These are phyloP conservation scores for Esperia sulphurella DNA, from an alignment of 2,888 invertebrate species.

Conservation along the genomic window DNA sequence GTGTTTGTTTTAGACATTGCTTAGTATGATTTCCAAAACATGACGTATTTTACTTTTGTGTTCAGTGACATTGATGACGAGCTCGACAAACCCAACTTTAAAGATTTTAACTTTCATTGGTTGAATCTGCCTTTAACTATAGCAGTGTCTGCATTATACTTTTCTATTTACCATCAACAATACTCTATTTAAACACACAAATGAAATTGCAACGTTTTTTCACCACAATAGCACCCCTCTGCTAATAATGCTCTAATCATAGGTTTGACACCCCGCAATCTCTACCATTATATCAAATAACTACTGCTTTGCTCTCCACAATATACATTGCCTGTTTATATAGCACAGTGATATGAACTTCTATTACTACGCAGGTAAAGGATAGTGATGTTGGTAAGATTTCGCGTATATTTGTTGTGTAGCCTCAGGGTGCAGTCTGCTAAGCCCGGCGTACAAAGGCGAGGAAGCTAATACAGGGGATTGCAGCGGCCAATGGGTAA, in stretches of 20 bases:
- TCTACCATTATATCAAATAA: slow-evolving; percentile 24
- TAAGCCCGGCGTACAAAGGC: slow-evolving; percentile 42
- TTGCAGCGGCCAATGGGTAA: slow-evolving; percentile 63
- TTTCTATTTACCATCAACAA: slow-evolving; percentile 29
- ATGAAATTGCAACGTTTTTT: slow-evolving; percentile 46
- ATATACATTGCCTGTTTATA: slow-evolving; percentile 19
- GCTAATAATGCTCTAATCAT: slow-evolving; percentile 70
- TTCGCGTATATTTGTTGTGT: slow-evolving; percentile 10
- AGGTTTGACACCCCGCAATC: slow-evolving; percentile 63
- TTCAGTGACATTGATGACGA: no score
- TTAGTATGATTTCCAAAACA: no score
- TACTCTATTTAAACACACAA: slow-evolving; percentile 31
- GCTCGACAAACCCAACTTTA: no score
- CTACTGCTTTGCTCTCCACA: not conserved
- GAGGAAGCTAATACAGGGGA: slow-evolving; percentile 58
- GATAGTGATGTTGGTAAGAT: slow-evolving; percentile 10
- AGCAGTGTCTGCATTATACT: no score
- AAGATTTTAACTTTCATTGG: no score
- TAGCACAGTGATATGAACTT: not conserved
- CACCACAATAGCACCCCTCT: slow-evolving; percentile 57
- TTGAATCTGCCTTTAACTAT: not conserved
- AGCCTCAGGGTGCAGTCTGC: slow-evolving; percentile 27
- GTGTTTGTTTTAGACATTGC: no score
- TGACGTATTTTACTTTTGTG: no score
- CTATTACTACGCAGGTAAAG: slow-evolving; percentile 25